Percentiles rank a stretch among this genome's conserved stretches.
Evolutionary conservation across 2,888 invertebrate genomes (phyloP).

Genomic region (Dyspetes luteomarginatus): DNA sequence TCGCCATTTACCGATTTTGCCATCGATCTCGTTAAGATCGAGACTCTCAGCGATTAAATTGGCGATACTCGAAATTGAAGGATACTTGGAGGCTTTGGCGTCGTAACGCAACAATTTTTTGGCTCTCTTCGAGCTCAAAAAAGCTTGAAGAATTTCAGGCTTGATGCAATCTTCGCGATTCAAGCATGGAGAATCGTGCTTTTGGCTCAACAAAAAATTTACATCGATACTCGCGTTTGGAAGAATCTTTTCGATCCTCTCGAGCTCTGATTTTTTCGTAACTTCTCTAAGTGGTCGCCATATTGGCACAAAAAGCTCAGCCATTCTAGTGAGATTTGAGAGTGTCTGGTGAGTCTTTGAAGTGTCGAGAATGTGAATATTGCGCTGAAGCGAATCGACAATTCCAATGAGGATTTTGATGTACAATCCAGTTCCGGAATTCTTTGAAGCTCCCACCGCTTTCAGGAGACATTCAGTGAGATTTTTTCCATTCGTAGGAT

Average conservation of each 20-base stretch:
- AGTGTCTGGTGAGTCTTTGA: constrained; percentile 70
- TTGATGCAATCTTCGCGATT: constrained; percentile 68
- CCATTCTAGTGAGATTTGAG: constrained; percentile 69
- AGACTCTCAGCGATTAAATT: constrained; percentile 71
- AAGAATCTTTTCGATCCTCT: constrained; percentile 69
- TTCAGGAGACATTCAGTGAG: constrained; percentile 71
- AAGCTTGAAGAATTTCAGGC: constrained; percentile 68
- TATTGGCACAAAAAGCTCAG: constrained; percentile 76
- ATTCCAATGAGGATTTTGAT: constrained; percentile 70
- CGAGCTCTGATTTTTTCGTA: constrained; percentile 67
- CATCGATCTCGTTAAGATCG: constrained; percentile 73
- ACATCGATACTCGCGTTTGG: constrained; percentile 78
- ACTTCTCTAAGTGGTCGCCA: constrained; percentile 76
- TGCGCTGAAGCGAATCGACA: constrained; percentile 71
- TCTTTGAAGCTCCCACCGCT: constrained; percentile 71
- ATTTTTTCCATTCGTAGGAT: constrained; percentile 67
- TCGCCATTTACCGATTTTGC: constrained; percentile 79
- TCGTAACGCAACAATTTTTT: constrained; percentile 76
- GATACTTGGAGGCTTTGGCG: constrained; percentile 71
- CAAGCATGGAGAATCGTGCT: constrained; percentile 67
- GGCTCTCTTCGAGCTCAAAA: constrained; percentile 73
- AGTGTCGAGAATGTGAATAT: constrained; percentile 74
- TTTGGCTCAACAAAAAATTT: constrained; percentile 73
- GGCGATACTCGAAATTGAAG: constrained; percentile 72
- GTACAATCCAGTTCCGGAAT: constrained; percentile 75